Base-by-base conservation (phyloP, 2,888 invertebrate species). In the Nomada flava region DNA sequence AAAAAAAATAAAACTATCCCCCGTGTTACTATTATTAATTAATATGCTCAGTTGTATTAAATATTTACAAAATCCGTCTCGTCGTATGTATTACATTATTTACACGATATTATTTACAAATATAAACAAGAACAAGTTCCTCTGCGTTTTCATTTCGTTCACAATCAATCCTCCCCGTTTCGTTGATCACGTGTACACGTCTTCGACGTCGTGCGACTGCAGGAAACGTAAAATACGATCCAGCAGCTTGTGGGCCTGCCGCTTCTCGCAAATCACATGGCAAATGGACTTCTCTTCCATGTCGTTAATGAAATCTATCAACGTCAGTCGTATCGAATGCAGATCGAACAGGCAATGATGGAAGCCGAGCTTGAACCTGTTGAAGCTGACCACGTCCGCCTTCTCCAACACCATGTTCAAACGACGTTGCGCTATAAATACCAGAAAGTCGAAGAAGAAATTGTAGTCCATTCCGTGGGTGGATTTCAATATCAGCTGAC, bases 401-500 rank as follows among this genome's bases (percentile, higher is more conserved):
- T 91, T 90, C 44, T 93, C 91, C 81, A 93, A 88, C 62, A 96
- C 80, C 89, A 94, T 94, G 36, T 92, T 87, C 53, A 96, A 91
- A 89, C 97, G 95, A 92, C 95, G 95, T 76, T 94, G 92, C 53
- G 95, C 95, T 90, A 98, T 96, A 90, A 95, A 95, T 86, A 94
- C 93, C 70, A 98, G 91, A 90, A 97, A 95, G 75, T 95, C 94
- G 68, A 96, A 94, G 94, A 98, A 98, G 84, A 95, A 95, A 86
- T 93, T 90, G 93, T 96, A 96, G 94, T 98, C 95, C 94, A 98
- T 96, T 67, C 98, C 98, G 94, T 96, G 97, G 29, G 96, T 95
- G 18, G 96, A 96, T 93, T 96, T 96, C 55, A 98, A 94, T 94
- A 98, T 96, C 2, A 96, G 91, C 94, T 99, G 98, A 92, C 98